Evolutionary conservation across 2,113 vertebrate species (phyloP).

Genomic region (Gopherus evgoodei): DNA sequence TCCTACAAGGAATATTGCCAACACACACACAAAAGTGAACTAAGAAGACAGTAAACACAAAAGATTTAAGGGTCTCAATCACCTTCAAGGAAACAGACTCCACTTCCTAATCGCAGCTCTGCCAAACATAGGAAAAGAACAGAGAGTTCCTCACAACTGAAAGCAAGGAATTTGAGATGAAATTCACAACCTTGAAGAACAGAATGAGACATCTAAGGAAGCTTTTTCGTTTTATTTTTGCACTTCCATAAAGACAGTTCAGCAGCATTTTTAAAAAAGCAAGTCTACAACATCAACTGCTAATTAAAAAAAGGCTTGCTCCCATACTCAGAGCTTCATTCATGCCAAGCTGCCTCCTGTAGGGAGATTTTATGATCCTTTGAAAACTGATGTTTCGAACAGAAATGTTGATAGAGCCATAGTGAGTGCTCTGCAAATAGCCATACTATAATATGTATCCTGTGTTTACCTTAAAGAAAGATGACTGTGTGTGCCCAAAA

Average conservation of each 20-base stretch:
- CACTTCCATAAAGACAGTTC: background rate
- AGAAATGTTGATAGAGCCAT: background rate
- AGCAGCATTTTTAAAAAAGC: background rate
- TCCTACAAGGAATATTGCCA: background rate
- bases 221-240: background rate
- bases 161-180: slow-evolving; percentile 57
- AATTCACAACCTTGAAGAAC: slow-evolving; percentile 56
- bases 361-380: background rate
- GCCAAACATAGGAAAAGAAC: slow-evolving; percentile 44
- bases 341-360: background rate
- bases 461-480: slow-evolving; percentile 17
- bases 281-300: background rate
- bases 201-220: slow-evolving; percentile 3
- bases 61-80: slow-evolving; percentile 29
- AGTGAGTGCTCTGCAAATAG: background rate
- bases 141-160: slow-evolving; percentile 48
- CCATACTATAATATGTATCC: background rate
- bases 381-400: background rate
- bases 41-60: slow-evolving; percentile 37
- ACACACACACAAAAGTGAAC: background rate
- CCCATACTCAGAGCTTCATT: background rate
- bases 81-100: slow-evolving; percentile 34
- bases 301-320: background rate
- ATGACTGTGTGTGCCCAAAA: slow-evolving; percentile 1
- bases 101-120: slow-evolving; percentile 41